These are phyloP conservation scores for Lasioglossum figueresi DNA, from an alignment of 2,888 invertebrate species.

Conservation along the genomic window DNA sequence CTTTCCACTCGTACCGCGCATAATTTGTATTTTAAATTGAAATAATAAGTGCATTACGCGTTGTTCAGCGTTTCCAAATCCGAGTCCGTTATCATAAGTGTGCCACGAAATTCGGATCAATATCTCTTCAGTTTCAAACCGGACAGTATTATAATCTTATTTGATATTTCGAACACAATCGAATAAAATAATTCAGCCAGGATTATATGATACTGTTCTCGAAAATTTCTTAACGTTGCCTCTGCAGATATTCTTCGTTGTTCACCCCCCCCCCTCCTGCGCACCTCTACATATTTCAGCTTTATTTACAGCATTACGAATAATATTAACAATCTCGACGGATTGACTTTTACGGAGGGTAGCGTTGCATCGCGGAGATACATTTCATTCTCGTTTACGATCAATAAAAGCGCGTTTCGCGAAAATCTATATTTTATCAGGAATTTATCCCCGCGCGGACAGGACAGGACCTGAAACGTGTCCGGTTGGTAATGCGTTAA, in stretches of 20 bases:
- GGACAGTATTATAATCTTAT: too few relatives aligned
- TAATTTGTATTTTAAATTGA: constrained; percentile 18
- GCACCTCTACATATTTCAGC: constrained; percentile 17
- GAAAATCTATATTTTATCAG: constrained; percentile 17
- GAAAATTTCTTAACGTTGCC: background rate
- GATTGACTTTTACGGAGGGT: constrained; percentile 31
- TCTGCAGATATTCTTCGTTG: background rate
- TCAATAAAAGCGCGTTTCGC: constrained; percentile 9
- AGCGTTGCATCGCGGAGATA: background rate
- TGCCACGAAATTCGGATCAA: background rate
- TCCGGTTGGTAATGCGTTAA: constrained; percentile 38
- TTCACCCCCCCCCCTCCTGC: too few relatives aligned
- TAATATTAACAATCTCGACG: constrained; percentile 11
- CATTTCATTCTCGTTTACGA: constrained; percentile 22
- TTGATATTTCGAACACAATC: too few relatives aligned
- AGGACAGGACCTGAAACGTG: background rate
- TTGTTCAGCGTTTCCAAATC: background rate
- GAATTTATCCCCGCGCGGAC: constrained; percentile 15
- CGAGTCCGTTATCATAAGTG: background rate
- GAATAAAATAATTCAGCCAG: too few relatives aligned
- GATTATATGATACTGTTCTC: background rate
- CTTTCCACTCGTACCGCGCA: constrained; percentile 10
- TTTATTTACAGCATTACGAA: constrained; percentile 23
- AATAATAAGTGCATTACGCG: background rate
- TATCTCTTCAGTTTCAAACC: background rate